phyloP scores from a whole-genome alignment of 1,140 invertebrate species.

The Batillaria attramentaria region DNA sequence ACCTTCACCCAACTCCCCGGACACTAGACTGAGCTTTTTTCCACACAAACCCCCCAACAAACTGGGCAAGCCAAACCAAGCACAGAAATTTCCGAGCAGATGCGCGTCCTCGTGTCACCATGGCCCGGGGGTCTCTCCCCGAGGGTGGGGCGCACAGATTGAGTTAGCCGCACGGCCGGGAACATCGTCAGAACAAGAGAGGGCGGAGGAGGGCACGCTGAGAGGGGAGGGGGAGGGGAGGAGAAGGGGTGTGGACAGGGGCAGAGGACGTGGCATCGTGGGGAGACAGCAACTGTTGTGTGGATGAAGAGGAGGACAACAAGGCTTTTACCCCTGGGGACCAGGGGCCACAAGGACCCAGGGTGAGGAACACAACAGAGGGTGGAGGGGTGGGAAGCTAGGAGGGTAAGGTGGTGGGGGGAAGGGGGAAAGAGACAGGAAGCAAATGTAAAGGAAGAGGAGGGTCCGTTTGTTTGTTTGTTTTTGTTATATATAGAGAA shows the following conservation, averaged over 20 bases:
- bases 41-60: too few species aligned
- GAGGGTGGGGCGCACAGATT: slow-evolving; percentile 14
- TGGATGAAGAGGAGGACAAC: not conserved
- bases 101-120: not conserved
- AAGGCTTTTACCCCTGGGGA: not conserved
- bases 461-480: too few species aligned
- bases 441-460: not conserved
- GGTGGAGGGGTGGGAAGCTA: too few species aligned
- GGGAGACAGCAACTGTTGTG: slow-evolving; percentile 5
- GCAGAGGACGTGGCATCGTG: not conserved
- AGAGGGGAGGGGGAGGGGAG: not conserved
- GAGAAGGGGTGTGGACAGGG: slow-evolving; percentile 4
- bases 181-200: not conserved
- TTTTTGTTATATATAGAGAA: too few species aligned
- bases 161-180: slow-evolving; percentile 20
- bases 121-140: slow-evolving; percentile 6
- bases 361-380: too few species aligned
- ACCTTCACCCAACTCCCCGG: not conserved
- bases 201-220: not conserved
- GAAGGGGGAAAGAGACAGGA: not conserved
- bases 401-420: not conserved
- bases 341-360: too few species aligned
- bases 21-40: not conserved
- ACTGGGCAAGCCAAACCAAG: not conserved
- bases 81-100: slow-evolving; percentile 12